Base-by-base conservation (phyloP, 1,140 invertebrate genomes). In the Nomia melanderi region DNA sequence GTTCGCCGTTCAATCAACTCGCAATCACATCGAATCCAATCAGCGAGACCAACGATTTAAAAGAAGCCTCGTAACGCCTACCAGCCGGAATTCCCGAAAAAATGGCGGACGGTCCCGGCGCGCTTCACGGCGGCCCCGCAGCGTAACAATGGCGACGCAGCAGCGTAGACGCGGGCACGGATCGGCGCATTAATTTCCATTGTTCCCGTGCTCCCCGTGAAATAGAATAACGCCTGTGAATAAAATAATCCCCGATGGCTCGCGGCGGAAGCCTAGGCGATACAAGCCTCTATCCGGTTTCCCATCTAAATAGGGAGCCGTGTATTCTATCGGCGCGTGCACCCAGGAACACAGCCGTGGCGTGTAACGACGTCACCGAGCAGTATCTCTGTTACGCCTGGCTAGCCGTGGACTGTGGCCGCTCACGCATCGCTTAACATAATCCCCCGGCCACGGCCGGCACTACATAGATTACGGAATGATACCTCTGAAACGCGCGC, bases 401-500 rank as follows among this genome's bases (percentile, higher is more conserved):
- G 89, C 82, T 91, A 87, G 81, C 78, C 86, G 64, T 85, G 87
- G 86, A 91, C 90, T 91, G 89, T 91, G 89, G 87, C 81, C 86
- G 84, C 87, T 91, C 87, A 91, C 88, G 90, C 90, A 87, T 91
- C 88, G 88, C 88, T 91, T 91, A 90, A 90, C 88, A 90, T 90
- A 91, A 91, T 90, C 88, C 85, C 82, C 86, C 69, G 76, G 84
- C 78, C 47, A 5, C 86, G 77, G 75, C 72, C 82, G 67, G 79
- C 65, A 78, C 84, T 83, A 87, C 85, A 86, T 87, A 89, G 86
- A 90, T 90, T 90, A 89, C 86, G 82, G 80, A 83, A 81, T 84
- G 86, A 89, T 88, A 88, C 83, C 80, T 85, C 71, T 77, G 74
- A 81, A 69, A 77, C 81, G 74, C 70, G 65, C 77, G 71, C 84